Percentiles rank a stretch among this genome's conserved stretches.
Conservation (phyloP, 2,113 vertebrate species). For the Saccopteryx bilineata region DNA sequence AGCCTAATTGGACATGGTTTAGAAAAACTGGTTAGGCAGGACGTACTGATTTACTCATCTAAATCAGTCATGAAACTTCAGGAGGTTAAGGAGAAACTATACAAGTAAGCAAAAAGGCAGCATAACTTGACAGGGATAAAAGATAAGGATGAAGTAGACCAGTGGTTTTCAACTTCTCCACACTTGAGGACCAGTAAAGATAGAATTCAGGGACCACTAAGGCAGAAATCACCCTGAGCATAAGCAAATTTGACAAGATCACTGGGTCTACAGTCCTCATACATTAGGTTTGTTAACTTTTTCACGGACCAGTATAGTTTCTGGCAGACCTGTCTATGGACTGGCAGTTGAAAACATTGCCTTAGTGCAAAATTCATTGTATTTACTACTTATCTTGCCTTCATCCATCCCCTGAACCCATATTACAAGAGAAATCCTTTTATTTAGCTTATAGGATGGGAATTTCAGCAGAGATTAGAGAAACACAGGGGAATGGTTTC, state of each 20-base stretch:
- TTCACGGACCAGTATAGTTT: no score
- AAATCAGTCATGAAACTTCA: not conserved
- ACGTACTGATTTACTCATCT: not conserved
- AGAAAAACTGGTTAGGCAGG: not conserved
- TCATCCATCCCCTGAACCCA: not conserved
- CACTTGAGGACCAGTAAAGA: no score
- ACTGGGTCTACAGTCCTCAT: no score
- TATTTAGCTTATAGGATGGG: not conserved
- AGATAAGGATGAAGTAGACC: not conserved
- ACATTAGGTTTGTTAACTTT: no score
- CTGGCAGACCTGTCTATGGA: no score
- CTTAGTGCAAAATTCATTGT: not conserved
- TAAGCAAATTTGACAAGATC: no score
- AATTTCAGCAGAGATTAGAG: not conserved
- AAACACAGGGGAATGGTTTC: not conserved
- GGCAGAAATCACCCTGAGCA: no score
- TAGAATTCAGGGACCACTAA: no score
- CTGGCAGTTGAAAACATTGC: no score
- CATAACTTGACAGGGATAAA: not conserved
- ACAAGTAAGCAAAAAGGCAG: not conserved
- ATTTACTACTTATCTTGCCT: not conserved
- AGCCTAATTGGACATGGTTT: not conserved
- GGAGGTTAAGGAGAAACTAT: not conserved
- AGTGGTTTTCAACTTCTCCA: no score
- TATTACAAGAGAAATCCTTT: not conserved